phyloP scores from a whole-genome alignment of 2,113 vertebrate genomes.

The Actenoides lindsayi region DNA sequence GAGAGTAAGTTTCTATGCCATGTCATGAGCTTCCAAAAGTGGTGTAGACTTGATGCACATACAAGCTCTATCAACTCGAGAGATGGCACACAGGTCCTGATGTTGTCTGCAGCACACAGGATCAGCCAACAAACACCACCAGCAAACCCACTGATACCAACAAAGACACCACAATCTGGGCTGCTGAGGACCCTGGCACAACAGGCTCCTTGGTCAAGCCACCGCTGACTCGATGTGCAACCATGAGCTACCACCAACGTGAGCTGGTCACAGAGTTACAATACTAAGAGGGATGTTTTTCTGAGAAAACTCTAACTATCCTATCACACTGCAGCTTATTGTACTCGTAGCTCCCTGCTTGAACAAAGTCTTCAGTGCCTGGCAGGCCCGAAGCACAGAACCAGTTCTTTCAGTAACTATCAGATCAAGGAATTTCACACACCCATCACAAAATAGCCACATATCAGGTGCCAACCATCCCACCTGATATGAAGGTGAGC shows the following conservation, averaged over 20 bases:
- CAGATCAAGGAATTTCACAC: background rate
- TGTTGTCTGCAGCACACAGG: background rate
- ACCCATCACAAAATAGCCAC: fast-evolving
- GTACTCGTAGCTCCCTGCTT: background rate
- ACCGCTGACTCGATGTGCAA: fast-evolving
- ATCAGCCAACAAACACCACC: background rate
- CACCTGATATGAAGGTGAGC: background rate
- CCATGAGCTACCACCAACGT: fast-evolving
- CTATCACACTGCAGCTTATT: background rate
- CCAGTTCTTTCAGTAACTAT: background rate
- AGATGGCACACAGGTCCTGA: fast-evolving
- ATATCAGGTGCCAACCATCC: fast-evolving
- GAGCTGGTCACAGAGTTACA: background rate
- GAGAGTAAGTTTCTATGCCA: background rate
- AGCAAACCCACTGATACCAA: background rate
- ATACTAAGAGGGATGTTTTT: background rate
- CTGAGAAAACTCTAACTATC: background rate
- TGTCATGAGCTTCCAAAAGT: background rate
- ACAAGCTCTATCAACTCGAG: background rate
- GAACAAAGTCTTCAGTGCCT: background rate
- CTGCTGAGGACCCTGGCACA: too few relatives aligned
- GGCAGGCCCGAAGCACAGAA: background rate
- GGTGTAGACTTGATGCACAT: background rate
- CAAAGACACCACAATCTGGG: fast-evolving
- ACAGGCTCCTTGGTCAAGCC: background rate